Conservation (phyloP, 2,113 vertebrate genomes). For the Charina bottae region DNA sequence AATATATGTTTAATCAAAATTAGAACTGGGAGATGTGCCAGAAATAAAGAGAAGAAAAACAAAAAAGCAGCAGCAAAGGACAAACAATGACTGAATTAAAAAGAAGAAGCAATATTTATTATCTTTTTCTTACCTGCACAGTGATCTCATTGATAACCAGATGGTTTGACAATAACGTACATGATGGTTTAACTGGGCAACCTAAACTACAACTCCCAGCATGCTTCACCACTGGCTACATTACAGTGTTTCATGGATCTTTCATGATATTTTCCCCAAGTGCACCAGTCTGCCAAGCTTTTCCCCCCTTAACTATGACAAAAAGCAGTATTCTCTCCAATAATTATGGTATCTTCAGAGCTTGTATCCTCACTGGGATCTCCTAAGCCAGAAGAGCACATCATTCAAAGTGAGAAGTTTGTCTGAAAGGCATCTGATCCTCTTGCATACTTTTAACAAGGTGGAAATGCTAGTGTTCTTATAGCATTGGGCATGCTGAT, state of each 20-base stretch:
- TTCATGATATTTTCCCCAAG: background rate
- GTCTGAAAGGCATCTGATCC: background rate
- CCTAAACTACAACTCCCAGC: background rate
- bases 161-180: background rate
- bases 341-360: background rate
- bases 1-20: slow-evolving; percentile 45
- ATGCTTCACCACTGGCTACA: background rate
- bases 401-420: background rate
- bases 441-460: background rate
- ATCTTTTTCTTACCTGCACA: background rate
- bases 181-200: background rate
- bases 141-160: background rate
- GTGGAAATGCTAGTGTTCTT: background rate
- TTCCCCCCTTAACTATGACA: background rate
- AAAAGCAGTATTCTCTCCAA: background rate
- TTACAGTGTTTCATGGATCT: background rate
- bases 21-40: slow-evolving; percentile 37
- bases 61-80: background rate
- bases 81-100: slow-evolving; percentile 8
- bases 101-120: background rate
- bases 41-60: slow-evolving; percentile 16
- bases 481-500: background rate
- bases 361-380: background rate
- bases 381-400: background rate
- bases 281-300: background rate